These are phyloP conservation scores for Euura lappo DNA, from an alignment of 1,140 invertebrate species.

Conservation along the genomic window DNA sequence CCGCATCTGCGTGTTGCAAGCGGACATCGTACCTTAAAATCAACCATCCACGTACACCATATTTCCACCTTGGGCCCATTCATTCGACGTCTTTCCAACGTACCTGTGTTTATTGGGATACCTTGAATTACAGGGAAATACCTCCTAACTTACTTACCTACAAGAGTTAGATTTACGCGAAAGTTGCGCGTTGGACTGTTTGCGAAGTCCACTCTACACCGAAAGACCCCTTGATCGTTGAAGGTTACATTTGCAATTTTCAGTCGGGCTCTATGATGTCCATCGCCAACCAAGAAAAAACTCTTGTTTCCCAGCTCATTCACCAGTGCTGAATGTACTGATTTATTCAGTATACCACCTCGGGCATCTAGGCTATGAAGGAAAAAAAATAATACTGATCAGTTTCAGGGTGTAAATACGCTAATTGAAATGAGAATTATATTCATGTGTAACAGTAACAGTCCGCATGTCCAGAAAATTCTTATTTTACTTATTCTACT, in stretches of 20 bases:
- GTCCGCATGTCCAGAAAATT: no score
- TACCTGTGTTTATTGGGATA: no score
- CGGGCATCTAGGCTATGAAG: conserved; percentile 78
- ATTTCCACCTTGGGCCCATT: no score
- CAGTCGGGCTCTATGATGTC: conserved; percentile 71
- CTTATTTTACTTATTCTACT: no score
- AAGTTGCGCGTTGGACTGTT: conserved; percentile 86
- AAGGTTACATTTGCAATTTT: conserved; percentile 74
- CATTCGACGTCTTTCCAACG: no score
- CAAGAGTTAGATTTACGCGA: conserved; percentile 81
- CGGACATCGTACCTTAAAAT: no score
- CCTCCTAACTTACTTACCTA: conserved; percentile 68
- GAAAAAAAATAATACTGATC: conserved; percentile 13
- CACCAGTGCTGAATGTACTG: conserved; percentile 75
- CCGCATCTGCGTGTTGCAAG: no score
- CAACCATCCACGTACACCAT: no score
- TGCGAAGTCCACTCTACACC: conserved; percentile 85
- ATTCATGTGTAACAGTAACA: no score
- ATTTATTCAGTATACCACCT: conserved; percentile 65
- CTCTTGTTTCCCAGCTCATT: conserved; percentile 76
- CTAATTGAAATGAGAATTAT: no score
- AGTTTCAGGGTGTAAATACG: no score
- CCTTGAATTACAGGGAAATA: no score
- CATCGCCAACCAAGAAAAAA: conserved; percentile 76
- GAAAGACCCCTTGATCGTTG: conserved; percentile 79